Base-by-base conservation (phyloP, 2,888 invertebrate species). In the Dryocosmus kuriphilus region DNA sequence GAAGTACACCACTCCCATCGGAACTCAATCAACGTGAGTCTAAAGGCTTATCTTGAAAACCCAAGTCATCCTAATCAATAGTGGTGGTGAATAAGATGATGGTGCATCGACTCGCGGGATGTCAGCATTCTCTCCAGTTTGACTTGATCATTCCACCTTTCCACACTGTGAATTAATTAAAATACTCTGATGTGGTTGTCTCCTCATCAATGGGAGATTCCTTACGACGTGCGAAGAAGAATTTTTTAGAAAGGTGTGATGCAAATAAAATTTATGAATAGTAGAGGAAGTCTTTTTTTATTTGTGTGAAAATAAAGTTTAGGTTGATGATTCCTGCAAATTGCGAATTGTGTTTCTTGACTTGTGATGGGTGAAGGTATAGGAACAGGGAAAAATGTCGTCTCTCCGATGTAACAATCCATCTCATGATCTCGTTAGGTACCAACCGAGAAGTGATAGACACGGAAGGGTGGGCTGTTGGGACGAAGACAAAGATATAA, bases 1-100 rank as follows among this genome's bases (percentile, higher is more conserved):
- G 88, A 89, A 88, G 86, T 86, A 83, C 83, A 87, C 86, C 89
- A 89, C 90, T 88, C 89, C 90, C 87, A 88, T 88, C 87, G 87
- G 87, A 88, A 88, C 89, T 90, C 89, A 89, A 89, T 90, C 89
- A 89, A 87, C 84, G 83, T 80, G 80, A 80, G 74, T 80, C 78
- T 62, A 77, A 73, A 79, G 67, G 77, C 81, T 80, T 80, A 79
- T 81, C 81, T 79, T 80, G 77, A 81, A 81, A 78, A 60, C 74
- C 76, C 80, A 75, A 81, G 80, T 81, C 81, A 81, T 81, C 80
- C 80, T 81, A 81, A 81, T 81, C 81, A 81, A 81, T 81, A 79
- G 74, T 74, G 60, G 57, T 81, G 75, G 78, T 80, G 81, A 80
- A 81, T 81, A 80, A 80, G 80, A 80, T 77, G 81, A 81, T 77